Evolutionary conservation across 2,888 invertebrate species (phyloP), one percentile per base, ranked within the genome.

Genomic region (Graphium colonna): DNA sequence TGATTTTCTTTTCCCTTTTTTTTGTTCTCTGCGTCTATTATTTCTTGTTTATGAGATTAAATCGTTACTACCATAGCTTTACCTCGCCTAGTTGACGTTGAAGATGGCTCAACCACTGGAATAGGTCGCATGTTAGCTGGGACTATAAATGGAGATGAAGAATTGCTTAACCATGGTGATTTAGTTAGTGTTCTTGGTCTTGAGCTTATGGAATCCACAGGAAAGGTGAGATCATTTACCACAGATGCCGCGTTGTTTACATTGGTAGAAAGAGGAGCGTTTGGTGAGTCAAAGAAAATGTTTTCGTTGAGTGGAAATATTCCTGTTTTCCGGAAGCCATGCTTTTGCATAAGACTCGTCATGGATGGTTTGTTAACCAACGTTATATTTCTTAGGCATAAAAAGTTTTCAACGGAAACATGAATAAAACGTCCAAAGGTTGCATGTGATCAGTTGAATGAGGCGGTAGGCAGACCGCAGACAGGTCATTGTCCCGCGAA

Each of bases 391-490:
- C n/a, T n/a, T n/a, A n/a, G n/a, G n/a, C n/a, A n/a, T n/a, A n/a
- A n/a, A n/a, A n/a, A n/a, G n/a, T n/a, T n/a, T n/a, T n/a, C n/a
- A n/a, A n/a, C n/a, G n/a, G n/a, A n/a, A n/a, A n/a, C 50, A 54
- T 54, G 45, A 54, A 50, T 41, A 52, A 40, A 10, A 49, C 52
- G 28, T 28, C 28, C 8, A n/a, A n/a, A n/a, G n/a, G n/a, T n/a
- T n/a, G n/a, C n/a, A n/a, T n/a, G n/a, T n/a, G n/a, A n/a, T n/a
- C 45, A 15, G 52, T 40, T 8, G 41, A 52, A 47, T 57, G 57
- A 17, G 51, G 45, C n/a, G 54, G 49, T 9, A 47, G 21, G 21
- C 51, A 52, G 65, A n/a, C 62, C 58, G 13, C 64, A 60, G 43
- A 43, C 49, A 9, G 60, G 4, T 8, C 28, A 28, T 28, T 28